phyloP scores from a whole-genome alignment of 2,113 vertebrate species.

The Egretta garzetta region DNA sequence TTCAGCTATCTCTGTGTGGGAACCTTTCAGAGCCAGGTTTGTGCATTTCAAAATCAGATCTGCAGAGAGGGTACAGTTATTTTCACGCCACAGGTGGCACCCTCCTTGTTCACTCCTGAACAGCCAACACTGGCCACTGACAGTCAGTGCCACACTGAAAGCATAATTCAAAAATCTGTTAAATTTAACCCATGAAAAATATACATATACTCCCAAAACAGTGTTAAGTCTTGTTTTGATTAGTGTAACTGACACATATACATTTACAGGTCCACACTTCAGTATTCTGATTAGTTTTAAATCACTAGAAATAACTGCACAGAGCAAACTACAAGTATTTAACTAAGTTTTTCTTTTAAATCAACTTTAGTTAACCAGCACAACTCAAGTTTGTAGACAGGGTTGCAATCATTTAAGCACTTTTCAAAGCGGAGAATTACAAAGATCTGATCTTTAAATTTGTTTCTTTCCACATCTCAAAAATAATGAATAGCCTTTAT shows the following conservation, averaged over 20 bases:
- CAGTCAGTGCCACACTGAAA: not conserved
- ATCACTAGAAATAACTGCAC: not conserved
- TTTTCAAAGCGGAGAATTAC: not conserved
- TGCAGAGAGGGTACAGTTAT: not conserved
- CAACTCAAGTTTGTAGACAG: not conserved
- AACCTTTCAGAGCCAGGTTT: not conserved
- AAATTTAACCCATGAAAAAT: not conserved
- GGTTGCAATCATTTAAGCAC: not conserved
- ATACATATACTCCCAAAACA: not conserved
- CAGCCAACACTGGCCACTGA: not conserved
- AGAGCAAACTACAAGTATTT: not conserved
- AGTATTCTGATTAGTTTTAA: not conserved
- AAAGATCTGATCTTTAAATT: not conserved
- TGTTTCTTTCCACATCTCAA: not conserved
- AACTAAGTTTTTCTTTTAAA: not conserved
- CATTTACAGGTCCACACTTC: not conserved
- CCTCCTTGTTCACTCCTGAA: not conserved
- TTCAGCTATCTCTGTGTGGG: not conserved
- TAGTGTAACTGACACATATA: not conserved
- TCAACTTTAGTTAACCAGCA: not conserved
- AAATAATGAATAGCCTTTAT: not conserved
- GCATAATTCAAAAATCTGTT: not conserved
- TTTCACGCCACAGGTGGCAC: not conserved
- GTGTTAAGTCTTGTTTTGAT: not conserved
- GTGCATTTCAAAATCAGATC: not conserved